phyloP scores from a whole-genome alignment of 2,113 vertebrate species.

The Pyrgilauda ruficollis region DNA sequence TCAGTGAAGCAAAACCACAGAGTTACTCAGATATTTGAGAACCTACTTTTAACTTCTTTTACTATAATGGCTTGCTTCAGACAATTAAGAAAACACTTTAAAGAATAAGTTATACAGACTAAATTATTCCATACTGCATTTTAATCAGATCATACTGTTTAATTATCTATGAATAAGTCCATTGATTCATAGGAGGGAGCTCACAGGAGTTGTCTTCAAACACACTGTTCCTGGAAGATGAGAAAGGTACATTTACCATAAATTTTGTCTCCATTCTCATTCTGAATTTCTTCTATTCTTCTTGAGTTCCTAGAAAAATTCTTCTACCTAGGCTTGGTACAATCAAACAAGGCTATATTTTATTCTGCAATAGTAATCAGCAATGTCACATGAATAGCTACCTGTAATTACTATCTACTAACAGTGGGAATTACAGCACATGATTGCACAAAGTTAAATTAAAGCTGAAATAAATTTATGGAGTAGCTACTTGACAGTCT shows the following conservation, averaged over 20 bases:
- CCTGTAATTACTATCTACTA: not conserved
- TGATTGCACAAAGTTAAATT: not conserved
- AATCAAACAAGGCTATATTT: not conserved
- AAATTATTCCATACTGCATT: not conserved
- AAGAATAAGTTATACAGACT: not conserved
- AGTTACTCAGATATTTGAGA: not conserved
- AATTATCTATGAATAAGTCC: not conserved
- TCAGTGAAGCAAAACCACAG: not conserved
- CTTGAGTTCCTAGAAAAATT: not conserved
- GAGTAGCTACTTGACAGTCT: not conserved
- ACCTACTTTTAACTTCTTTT: not conserved
- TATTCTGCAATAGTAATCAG: not conserved
- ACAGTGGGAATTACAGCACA: not conserved
- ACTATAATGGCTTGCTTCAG: not conserved
- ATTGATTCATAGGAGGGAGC: not conserved
- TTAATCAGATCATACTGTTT: not conserved
- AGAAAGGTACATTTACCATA: not conserved
- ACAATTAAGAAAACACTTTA: not conserved
- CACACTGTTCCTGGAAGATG: not conserved
- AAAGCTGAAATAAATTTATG: not conserved
- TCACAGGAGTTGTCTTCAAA: not conserved
- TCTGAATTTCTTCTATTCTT: not conserved
- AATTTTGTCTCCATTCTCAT: not conserved
- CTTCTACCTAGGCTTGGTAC: not conserved
- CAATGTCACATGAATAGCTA: not conserved